Evolutionary conservation across 2,797 vertebrate genomes (phyloP).

Genomic region (Oryzias dopingdopingensis): DNA sequence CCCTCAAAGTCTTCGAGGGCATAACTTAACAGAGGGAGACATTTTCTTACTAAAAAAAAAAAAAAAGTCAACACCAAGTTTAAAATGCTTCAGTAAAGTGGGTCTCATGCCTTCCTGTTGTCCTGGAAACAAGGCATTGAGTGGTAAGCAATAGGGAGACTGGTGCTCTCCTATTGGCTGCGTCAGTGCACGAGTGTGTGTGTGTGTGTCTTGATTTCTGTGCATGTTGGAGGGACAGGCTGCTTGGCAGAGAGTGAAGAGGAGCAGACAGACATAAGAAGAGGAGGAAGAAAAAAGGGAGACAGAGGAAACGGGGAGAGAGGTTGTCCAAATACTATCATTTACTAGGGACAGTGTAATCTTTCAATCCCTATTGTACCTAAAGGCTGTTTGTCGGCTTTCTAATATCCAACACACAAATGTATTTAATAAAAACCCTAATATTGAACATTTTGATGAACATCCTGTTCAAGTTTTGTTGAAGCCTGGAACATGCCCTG

Average conservation of each 20-base stretch:
- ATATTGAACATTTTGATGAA: conserved; percentile 21
- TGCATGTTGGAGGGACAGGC: conserved; percentile 61
- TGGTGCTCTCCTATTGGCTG: conserved; percentile 79
- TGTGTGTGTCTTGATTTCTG: conserved; percentile 16
- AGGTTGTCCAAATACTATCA: conserved; percentile 58
- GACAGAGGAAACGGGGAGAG: conserved; percentile 41
- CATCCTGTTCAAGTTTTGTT: conserved; percentile 42
- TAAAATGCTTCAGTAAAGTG: conserved; percentile 76
- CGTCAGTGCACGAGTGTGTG: conserved; percentile 31
- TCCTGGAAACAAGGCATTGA: conserved; percentile 83
- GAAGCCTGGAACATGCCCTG: conserved; percentile 36
- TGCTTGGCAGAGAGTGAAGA: conserved; percentile 68
- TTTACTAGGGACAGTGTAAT: conserved; percentile 56
- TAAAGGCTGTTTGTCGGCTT: conserved; percentile 37
- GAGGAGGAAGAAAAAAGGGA: conserved; percentile 37
- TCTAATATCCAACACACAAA: too few species aligned
- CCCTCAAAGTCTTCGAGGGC: conserved; percentile 29
- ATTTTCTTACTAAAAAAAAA: conserved; percentile 50
- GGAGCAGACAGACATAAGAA: conserved; percentile 66
- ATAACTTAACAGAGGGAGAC: conserved; percentile 47
- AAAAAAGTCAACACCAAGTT: conserved; percentile 76
- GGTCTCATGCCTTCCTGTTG: conserved; percentile 82
- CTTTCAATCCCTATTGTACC: conserved; percentile 61
- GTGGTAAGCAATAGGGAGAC: conserved; percentile 82
- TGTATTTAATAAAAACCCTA: not conserved